Evolutionary conservation across 2,797 vertebrate species (phyloP).

Genomic region (Stomatorhinus walkeri): DNA sequence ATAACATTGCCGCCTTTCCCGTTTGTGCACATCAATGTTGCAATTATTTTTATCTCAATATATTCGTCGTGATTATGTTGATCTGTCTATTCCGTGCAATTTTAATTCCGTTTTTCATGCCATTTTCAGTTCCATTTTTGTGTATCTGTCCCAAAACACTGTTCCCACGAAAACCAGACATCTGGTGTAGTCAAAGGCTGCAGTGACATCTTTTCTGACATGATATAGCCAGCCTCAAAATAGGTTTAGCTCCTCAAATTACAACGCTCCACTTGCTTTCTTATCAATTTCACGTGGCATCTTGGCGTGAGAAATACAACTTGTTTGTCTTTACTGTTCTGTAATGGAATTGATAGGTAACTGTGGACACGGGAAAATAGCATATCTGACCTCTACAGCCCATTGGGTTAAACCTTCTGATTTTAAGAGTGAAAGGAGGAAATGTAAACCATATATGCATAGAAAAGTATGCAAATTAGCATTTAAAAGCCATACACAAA

Average conservation of each 20-base stretch:
- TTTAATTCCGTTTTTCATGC: neutral
- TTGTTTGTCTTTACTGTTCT: neutral
- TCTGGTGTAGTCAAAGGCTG: neutral
- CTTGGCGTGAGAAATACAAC: neutral
- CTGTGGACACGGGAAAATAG: neutral
- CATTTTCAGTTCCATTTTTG: neutral
- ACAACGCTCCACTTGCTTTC: constrained; percentile 8
- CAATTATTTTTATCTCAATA: neutral
- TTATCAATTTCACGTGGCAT: constrained; percentile 16
- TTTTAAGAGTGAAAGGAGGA: neutral
- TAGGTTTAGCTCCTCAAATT: neutral
- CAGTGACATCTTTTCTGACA: constrained; percentile 12
- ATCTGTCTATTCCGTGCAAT: neutral
- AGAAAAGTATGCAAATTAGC: neutral
- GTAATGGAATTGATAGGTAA: neutral
- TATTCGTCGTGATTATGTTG: neutral
- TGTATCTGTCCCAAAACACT: neutral
- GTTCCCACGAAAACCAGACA: neutral
- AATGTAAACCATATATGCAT: neutral
- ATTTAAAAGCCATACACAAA: neutral
- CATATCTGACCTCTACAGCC: constrained; percentile 5
- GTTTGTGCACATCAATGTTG: neutral
- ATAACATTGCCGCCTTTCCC: neutral
- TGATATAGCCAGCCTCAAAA: constrained; percentile 8
- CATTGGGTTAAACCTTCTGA: neutral